Evolutionary conservation across 2,888 invertebrate species (phyloP), one percentile per base, ranked within the genome.

Genomic region (Torymus tubicola): DNA sequence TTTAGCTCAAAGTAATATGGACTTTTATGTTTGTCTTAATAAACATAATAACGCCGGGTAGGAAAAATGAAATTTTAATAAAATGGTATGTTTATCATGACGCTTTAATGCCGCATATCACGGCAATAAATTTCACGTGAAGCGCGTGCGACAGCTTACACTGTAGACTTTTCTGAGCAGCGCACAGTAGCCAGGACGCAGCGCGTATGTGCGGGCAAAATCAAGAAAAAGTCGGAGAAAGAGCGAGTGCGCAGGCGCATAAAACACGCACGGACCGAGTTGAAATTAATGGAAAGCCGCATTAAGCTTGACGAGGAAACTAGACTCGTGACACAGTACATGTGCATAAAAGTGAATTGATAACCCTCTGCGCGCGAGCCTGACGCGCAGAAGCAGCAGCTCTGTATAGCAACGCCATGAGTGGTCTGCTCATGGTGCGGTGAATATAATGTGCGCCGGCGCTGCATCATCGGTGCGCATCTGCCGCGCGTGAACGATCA

Each of bases 211-310:
- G 31, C 31, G 31, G 31, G 31, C 31, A 31, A 31, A 31, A 31
- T 31, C 31, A 8, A 31, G 31, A 31, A 14, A 24, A 64, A 69
- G 16, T 16, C 13, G 1, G 24, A 61, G 42, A 64, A 71, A 53
- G 61, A 55, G 64, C 57, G 18, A 16, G 4, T 5, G 63, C 55
- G n/a, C 18, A 13, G 5, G 31, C 31, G 31, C 31, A 31, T 31
- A 31, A 31, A 31, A 31, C 31, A 31, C n/a, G 16, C 5, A 55
- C 63, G 55, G 64, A 61, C 16, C 63, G 67, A 16, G 70, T 31
- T 68, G 60, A 67, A 78, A 81, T 78, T 65, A 81, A 76, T 67
- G 80, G 67, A 78, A 75, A 74, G 57, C 57, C 67, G 70, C 80
- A 65, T 79, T 75, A 78, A 68, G 65, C 55, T 63, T 64, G 58